phyloP scores from a whole-genome alignment of 2,797 vertebrate genomes.

The Limnodromus scolopaceus region DNA sequence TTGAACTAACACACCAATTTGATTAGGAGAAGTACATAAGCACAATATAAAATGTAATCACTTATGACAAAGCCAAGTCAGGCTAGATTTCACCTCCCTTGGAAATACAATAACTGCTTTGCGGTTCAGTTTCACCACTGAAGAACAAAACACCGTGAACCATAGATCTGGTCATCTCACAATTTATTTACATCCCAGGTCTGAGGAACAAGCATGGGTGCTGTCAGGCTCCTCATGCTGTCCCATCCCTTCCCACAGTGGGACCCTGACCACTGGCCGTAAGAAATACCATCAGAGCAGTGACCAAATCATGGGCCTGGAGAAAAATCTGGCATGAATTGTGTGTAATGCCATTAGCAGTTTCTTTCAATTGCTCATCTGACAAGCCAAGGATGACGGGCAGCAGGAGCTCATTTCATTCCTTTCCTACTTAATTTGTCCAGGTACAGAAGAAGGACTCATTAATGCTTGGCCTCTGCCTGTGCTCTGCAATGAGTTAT shows the following conservation, averaged over 20 bases:
- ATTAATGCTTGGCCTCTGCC: neutral
- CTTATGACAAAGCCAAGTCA: neutral
- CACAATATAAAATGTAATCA: neutral
- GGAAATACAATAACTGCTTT: neutral
- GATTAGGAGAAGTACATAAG: slow-evolving; percentile 29
- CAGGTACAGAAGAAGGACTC: neutral
- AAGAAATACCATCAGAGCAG: neutral
- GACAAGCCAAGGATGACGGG: neutral
- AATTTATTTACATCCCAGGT: neutral
- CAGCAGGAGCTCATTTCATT: neutral
- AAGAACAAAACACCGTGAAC: neutral
- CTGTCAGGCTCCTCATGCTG: neutral
- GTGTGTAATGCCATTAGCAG: neutral
- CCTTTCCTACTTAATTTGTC: neutral
- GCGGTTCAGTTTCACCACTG: neutral
- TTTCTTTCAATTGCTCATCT: neutral
- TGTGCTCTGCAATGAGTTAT: neutral
- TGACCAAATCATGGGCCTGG: neutral
- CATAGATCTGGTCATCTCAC: neutral
- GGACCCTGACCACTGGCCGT: fast-evolving
- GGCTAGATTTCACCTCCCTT: neutral
- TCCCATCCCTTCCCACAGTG: neutral
- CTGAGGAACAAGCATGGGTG: neutral
- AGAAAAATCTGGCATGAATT: neutral
- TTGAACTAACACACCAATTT: slow-evolving; percentile 9